These are phyloP conservation scores for Zophobas atratus DNA, from an alignment of 1,140 invertebrate genomes.

Conservation along the genomic window DNA sequence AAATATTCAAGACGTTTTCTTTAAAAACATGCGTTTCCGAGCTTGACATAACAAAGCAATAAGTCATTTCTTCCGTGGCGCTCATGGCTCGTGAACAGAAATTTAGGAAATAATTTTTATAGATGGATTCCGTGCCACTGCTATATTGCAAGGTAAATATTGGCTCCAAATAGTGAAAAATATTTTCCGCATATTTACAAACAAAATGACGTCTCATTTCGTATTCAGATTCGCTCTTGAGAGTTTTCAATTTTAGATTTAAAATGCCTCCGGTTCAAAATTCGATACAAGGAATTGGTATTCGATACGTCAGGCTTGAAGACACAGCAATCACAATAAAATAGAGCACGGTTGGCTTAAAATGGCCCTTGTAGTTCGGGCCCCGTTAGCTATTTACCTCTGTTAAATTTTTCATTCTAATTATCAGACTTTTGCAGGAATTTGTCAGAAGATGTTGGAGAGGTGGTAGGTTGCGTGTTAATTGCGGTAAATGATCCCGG, in stretches of 20 bases:
- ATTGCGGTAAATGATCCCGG: conserved; percentile 24
- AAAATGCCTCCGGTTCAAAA: conserved; percentile 47
- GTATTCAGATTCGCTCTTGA: conserved; percentile 48
- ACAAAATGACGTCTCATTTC: conserved; percentile 53
- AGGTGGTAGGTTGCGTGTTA: conserved; percentile 11
- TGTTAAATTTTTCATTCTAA: background rate
- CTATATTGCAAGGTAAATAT: conserved; percentile 8
- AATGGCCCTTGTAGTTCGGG: background rate
- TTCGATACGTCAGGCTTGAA: conserved; percentile 45
- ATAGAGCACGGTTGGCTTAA: background rate
- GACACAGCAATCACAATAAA: conserved; percentile 31
- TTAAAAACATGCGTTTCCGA: background rate
- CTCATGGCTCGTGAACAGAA: background rate
- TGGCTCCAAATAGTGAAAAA: conserved; percentile 22
- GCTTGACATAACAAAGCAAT: background rate
- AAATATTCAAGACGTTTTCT: conserved; percentile 3
- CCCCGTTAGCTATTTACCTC: background rate
- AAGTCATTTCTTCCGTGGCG: background rate
- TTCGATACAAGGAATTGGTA: conserved; percentile 50
- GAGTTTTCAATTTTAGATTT: conserved; percentile 52
- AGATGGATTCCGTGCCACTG: background rate
- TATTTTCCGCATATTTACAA: conserved; percentile 49
- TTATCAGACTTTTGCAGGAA: conserved; percentile 2
- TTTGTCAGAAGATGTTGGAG: conserved; percentile 1
- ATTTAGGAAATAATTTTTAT: background rate